Evolutionary conservation across 1,140 invertebrate genomes (phyloP), one percentile per base, ranked within the genome.

Genomic region (Saxidomus purpurata): DNA sequence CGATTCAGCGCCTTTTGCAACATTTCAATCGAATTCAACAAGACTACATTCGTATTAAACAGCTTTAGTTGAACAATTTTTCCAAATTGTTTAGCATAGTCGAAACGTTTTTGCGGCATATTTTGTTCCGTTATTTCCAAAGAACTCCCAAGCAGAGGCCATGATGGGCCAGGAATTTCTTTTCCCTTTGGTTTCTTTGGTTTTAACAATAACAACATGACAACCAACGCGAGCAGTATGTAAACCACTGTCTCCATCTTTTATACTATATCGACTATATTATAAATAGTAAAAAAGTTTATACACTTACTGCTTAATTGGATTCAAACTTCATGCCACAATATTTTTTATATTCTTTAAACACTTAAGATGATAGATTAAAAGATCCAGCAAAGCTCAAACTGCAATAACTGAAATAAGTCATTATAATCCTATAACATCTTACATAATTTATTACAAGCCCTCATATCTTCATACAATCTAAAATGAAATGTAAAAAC

Each of bases 21-120:
- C 17, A 71, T 9, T 71, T 38, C 19, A 13, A n/a, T 34, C 1
- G 67, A 71, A 19, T 71, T 71, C 1, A 71, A n/a, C 1, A 71
- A 38, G 19, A 71, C 19, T 3, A 71, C 1, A 1, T 25, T 38
- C 67, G 3, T 22, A 40, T 71, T 38, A 13, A 71, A 40, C 6
- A 71, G 17, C n/a, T 79, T 79, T 28, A 79, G 6, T 25, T 79
- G 76, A 8, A 79, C 17, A 9, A 79, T 79, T 1, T 3, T 1
- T 15, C 76, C 76, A 43, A 22, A 79, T 19, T 79, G 28, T 49
- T 52, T 8, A 1, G 76, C 76, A 31, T 79, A 79, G 3, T 79
- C 47, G 43, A 47, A 49, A 31, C 38, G n/a, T 49, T 79, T n/a
- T 11, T 34, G 19, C 1, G 17, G 76, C 47, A 79, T 49, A 34